A percentile compares a stretch with the other conserved stretches of the same genome.
These are phyloP conservation scores for Esox lucius DNA, from an alignment of 2,797 vertebrate species.

Conservation along the genomic window DNA sequence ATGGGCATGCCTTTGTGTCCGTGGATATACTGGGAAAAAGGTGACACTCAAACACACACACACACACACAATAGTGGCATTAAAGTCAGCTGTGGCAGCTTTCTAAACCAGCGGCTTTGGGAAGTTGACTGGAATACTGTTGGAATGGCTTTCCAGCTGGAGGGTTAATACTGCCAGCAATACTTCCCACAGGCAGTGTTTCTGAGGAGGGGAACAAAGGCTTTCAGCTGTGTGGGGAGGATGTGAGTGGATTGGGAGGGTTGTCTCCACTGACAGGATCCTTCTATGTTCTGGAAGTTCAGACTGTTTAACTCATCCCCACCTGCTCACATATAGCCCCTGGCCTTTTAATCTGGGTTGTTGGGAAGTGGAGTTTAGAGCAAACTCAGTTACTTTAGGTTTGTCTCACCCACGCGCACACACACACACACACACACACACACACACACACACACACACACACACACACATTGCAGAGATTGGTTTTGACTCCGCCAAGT, in stretches of 20 bases:
- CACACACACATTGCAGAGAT: no score
- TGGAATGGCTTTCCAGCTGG: conserved; percentile 57
- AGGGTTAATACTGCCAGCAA: conserved; percentile 11
- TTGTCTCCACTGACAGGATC: neutral
- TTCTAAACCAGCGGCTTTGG: conserved; percentile 35
- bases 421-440: no score
- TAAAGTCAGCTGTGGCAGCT: conserved; percentile 66
- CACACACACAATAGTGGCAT: conserved; percentile 7
- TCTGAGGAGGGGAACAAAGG: conserved; percentile 35
- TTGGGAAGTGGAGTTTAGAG: no score
- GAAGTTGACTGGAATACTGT: conserved; percentile 39
- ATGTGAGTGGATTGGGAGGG: neutral
- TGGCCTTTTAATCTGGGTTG: neutral
- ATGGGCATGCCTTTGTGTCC: conserved; percentile 55
- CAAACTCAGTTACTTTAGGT: neutral
- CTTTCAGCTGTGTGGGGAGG: neutral
- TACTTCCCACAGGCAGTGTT: neutral
- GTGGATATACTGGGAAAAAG: conserved; percentile 23
- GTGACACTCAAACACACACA: conserved; percentile 16
- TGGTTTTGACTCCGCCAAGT: no score
- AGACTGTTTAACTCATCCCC: conserved; percentile 6
- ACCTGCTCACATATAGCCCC: neutral
- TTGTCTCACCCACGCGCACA: neutral
- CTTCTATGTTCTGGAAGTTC: neutral
- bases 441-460: no score